Percentiles rank a stretch among this genome's conserved stretches.
These are phyloP conservation scores for Acipenser oxyrinchus DNA, from an alignment of 2,797 vertebrate genomes.

Conservation along the genomic window DNA sequence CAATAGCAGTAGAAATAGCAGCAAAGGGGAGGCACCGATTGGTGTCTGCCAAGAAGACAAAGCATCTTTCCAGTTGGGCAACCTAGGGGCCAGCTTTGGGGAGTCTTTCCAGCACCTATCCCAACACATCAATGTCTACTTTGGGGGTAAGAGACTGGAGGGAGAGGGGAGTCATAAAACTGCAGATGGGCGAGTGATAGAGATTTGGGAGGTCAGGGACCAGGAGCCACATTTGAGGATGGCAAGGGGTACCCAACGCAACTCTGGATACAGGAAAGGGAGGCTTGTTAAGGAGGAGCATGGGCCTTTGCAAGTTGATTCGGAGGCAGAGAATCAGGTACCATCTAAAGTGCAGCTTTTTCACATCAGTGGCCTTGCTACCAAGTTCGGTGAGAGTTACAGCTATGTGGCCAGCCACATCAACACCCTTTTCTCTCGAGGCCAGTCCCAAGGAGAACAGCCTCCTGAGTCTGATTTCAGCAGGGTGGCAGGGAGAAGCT, in stretches of 20 bases:
- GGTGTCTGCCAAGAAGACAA: constrained; percentile 36
- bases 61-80: constrained; percentile 25
- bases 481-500: constrained; percentile 7
- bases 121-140: constrained; percentile 51
- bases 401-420: constrained; percentile 52
- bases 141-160: constrained; percentile 22
- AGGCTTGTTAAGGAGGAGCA: too few species aligned
- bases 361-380: constrained; percentile 50
- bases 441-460: constrained; percentile 17
- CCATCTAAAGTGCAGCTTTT: constrained; percentile 42
- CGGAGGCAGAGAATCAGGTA: constrained; percentile 9
- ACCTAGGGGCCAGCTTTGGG: constrained; percentile 33
- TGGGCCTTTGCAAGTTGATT: constrained; percentile 9
- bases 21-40: constrained; percentile 45
- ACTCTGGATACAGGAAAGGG: neutral
- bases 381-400: constrained; percentile 56
- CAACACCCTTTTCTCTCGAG: constrained; percentile 44
- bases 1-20: constrained; percentile 26
- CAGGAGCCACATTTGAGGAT: constrained; percentile 23
- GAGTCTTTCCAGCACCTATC: constrained; percentile 45
- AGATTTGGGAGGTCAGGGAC: constrained; percentile 13
- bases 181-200: too few species aligned
- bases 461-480: constrained; percentile 6
- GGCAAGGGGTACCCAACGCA: constrained; percentile 28
- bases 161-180: too few species aligned